Evolutionary conservation across 2,113 vertebrate genomes (phyloP).

Genomic region (Glaucidium brasilianum): DNA sequence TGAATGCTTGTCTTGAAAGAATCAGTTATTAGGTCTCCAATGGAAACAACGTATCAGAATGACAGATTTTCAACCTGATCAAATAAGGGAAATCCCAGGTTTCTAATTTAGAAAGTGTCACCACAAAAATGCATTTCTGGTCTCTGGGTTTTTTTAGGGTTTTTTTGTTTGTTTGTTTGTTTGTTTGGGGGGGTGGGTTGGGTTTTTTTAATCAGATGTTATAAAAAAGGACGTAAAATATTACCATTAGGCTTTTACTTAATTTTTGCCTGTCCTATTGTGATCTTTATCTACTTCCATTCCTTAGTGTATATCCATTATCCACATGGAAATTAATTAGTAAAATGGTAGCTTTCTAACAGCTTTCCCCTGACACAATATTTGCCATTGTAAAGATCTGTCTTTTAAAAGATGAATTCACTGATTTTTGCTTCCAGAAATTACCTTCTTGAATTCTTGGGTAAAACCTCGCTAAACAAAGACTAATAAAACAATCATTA

Average conservation of each 20-base stretch:
- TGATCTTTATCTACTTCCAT: background rate
- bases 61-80: background rate
- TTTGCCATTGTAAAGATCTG: background rate
- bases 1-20: background rate
- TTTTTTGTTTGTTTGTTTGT: background rate
- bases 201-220: background rate
- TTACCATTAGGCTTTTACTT: background rate
- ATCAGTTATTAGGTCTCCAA: background rate
- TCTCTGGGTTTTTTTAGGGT: background rate
- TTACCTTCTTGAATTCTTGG: background rate
- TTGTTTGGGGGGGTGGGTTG: too few relatives aligned
- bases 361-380: background rate
- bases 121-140: background rate
- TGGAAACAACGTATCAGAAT: background rate
- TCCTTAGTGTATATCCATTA: background rate
- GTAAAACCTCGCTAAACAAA: background rate
- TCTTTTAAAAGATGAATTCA: background rate
- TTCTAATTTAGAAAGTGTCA: background rate
- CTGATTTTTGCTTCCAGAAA: background rate
- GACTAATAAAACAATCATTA: slow-evolving; percentile 16
- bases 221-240: background rate
- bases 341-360: background rate
- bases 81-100: background rate
- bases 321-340: background rate
- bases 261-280: background rate